phyloP scores from a whole-genome alignment of 2,888 invertebrate species.

The Nomada lathburiana region DNA sequence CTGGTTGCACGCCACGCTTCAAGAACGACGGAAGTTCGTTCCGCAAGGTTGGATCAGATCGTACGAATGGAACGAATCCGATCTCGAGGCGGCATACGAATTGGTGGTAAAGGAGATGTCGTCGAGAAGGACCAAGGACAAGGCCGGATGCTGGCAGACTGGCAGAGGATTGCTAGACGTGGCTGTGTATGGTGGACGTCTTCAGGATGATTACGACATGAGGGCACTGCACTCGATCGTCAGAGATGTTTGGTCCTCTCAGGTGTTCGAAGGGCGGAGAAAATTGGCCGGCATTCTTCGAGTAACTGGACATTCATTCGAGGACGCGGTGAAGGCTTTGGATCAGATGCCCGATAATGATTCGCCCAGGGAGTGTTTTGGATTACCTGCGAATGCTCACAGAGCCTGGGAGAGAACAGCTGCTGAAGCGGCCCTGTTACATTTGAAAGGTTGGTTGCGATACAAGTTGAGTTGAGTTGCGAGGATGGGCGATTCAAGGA shows the following conservation, averaged over 20 bases:
- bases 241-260: constrained; percentile 83
- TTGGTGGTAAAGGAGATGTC: constrained; percentile 84
- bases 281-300: constrained; percentile 83
- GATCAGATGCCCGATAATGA: constrained; percentile 90
- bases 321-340: constrained; percentile 89
- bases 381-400: constrained; percentile 94
- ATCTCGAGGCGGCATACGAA: constrained; percentile 90
- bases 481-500: not conserved
- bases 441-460: constrained; percentile 86
- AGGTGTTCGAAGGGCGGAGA: constrained; percentile 87
- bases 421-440: constrained; percentile 87
- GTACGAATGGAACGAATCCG: constrained; percentile 95
- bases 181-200: constrained; percentile 94
- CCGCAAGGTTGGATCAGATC: constrained; percentile 92
- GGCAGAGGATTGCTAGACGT: constrained; percentile 91
- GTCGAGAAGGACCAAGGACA: constrained; percentile 62
- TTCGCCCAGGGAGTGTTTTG: constrained; percentile 89
- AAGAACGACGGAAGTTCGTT: constrained; percentile 91
- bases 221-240: constrained; percentile 89
- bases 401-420: constrained; percentile 92
- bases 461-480: not conserved
- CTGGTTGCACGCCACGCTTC: constrained; percentile 95
- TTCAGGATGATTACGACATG: constrained; percentile 92
- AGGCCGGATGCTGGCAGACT: constrained; percentile 84
- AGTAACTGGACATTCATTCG: constrained; percentile 73